Conservation (phyloP, 1,140 invertebrate species). For the Dinothrombium tinctorium region DNA sequence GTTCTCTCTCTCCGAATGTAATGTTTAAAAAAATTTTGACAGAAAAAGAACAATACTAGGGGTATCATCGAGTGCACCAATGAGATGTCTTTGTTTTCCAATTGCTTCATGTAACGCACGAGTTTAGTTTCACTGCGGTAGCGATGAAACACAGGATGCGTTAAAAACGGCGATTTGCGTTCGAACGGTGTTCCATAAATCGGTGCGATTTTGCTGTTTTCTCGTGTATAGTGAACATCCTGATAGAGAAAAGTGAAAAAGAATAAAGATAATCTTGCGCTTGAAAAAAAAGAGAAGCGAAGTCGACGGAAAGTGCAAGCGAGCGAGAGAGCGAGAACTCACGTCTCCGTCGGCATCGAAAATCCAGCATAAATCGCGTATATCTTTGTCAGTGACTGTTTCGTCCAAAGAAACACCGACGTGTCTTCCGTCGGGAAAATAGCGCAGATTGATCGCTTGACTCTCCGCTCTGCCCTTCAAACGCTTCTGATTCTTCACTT, state of each 20-base stretch:
- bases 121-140: slow-evolving; percentile 50
- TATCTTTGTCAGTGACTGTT: slow-evolving; percentile 55
- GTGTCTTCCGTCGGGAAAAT: slow-evolving; percentile 20
- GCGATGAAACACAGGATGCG: slow-evolving; percentile 79
- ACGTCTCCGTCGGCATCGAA: slow-evolving; percentile 43
- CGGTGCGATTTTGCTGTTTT: neutral
- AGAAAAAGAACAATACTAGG: slow-evolving; percentile 32
- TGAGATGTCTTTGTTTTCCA: slow-evolving; percentile 97
- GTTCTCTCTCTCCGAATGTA: neutral
- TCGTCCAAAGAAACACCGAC: slow-evolving; percentile 85
- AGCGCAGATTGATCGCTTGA: slow-evolving; percentile 55
- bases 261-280: too few relatives aligned
- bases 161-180: slow-evolving; percentile 24
- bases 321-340: too few relatives aligned
- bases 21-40: neutral
- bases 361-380: slow-evolving; percentile 68
- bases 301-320: too few relatives aligned
- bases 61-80: slow-evolving; percentile 99
- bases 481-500: slow-evolving; percentile 30
- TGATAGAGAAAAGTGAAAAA: neutral
- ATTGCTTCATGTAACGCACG: slow-evolving; percentile 86
- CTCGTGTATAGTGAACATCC: neutral
- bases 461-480: slow-evolving; percentile 41
- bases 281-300: too few relatives aligned
- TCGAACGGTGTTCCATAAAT: slow-evolving; percentile 2